Conservation (phyloP, 2,113 vertebrate species). For the Heptranchias perlo region DNA sequence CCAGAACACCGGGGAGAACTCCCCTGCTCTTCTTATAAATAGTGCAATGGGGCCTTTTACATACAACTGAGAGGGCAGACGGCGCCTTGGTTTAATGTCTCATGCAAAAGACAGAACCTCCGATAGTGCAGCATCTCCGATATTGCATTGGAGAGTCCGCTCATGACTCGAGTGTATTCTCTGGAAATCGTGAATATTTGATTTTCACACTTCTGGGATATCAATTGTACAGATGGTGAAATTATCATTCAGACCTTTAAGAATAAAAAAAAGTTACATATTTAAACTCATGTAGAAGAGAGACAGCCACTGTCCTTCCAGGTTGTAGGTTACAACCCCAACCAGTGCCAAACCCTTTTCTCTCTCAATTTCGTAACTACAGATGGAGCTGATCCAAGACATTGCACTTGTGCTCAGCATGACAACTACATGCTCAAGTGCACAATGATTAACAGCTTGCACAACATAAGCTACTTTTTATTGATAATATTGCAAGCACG, state of each 20-base stretch:
- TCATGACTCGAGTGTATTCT: too few relatives aligned
- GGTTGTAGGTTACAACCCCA: not conserved
- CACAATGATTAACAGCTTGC: not conserved
- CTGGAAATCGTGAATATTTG: not conserved
- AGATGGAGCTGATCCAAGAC: not conserved
- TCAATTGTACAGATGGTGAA: not conserved
- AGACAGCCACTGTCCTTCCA: not conserved
- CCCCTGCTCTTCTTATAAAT: not conserved
- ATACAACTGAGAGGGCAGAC: not conserved
- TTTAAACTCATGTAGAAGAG: not conserved
- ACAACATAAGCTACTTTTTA: not conserved
- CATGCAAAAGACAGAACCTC: not conserved
- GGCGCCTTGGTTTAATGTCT: not conserved
- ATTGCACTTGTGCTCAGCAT: not conserved
- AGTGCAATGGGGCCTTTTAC: not conserved
- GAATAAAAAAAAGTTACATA: not conserved
- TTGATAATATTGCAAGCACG: not conserved
- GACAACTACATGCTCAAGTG: not conserved
- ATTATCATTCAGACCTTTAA: not conserved
- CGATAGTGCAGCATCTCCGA: too few relatives aligned
- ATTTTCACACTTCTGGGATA: too few relatives aligned
- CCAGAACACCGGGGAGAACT: too few relatives aligned
- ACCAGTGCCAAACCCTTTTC: too few relatives aligned
- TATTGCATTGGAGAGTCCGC: too few relatives aligned
- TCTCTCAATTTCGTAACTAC: not conserved